Evolutionary conservation across 2,113 vertebrate species (phyloP).

Genomic region (Oryzias melastigma): DNA sequence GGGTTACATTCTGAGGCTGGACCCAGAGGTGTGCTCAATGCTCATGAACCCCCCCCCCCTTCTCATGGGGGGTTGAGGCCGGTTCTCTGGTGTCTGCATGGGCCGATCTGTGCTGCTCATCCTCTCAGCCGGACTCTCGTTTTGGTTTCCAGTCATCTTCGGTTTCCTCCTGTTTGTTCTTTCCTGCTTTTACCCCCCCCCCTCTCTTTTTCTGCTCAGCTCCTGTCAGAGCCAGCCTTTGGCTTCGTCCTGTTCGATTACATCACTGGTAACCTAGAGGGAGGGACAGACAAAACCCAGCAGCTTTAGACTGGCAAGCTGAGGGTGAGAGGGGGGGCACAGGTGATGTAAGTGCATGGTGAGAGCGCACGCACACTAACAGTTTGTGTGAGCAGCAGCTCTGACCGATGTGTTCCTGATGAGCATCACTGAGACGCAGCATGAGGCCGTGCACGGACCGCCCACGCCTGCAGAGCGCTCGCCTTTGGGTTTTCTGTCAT

Average conservation of each 20-base stretch:
- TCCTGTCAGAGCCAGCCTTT: conserved; percentile 77
- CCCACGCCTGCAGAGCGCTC: background rate
- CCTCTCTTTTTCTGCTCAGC: conserved; percentile 59
- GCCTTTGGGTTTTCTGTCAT: background rate
- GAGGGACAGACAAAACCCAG: conserved; percentile 69
- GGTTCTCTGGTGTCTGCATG: too few relatives aligned
- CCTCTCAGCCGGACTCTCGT: too few relatives aligned
- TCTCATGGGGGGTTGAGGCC: too few relatives aligned
- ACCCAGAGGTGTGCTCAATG: too few relatives aligned
- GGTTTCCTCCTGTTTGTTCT: conserved; percentile 6
- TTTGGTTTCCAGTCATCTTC: background rate
- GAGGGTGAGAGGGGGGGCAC: conserved; percentile 25
- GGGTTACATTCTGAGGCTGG: too few relatives aligned
- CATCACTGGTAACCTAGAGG: conserved; percentile 79
- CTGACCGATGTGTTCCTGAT: too few relatives aligned
- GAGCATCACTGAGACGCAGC: too few relatives aligned
- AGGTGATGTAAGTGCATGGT: conserved; percentile 64
- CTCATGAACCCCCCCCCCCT: too few relatives aligned
- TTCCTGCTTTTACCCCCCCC: conserved; percentile 19
- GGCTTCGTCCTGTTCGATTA: conserved; percentile 87
- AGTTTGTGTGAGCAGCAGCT: too few relatives aligned
- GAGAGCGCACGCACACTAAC: conserved; percentile 17
- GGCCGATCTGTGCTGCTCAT: too few relatives aligned
- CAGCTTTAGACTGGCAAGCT: conserved; percentile 58
- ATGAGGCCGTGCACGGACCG: too few relatives aligned